These are phyloP conservation scores for Helicolenus hilgendorfi DNA, from an alignment of 2,797 vertebrate species.

Conservation along the genomic window DNA sequence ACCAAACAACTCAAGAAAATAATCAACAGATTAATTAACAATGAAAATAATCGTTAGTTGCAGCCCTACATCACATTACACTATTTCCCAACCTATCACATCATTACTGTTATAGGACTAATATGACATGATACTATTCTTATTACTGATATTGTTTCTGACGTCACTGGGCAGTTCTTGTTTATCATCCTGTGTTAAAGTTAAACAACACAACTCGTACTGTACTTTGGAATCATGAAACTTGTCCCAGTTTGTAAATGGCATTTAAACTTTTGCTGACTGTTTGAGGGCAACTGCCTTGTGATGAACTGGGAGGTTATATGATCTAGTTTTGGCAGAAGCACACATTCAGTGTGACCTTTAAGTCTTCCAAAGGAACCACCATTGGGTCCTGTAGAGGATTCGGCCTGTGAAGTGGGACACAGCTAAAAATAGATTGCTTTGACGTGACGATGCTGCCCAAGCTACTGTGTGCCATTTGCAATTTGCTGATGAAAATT, in stretches of 20 bases:
- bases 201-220: not conserved
- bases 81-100: not conserved
- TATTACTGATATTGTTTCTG: not conserved
- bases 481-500: not conserved
- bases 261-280: not conserved
- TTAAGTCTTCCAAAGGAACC: constrained; percentile 27
- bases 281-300: not conserved
- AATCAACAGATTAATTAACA: not conserved
- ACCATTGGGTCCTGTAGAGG: constrained; percentile 21
- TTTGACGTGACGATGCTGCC: constrained; percentile 1
- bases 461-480: not conserved
- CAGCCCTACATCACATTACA: no score
- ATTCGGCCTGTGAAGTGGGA: constrained; percentile 16
- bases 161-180: accelerated
- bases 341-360: constrained; percentile 32
- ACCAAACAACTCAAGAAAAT: not conserved
- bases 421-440: constrained; percentile 9
- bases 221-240: not conserved
- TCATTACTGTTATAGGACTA: not conserved
- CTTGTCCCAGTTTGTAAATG: not conserved
- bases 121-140: not conserved
- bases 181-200: not conserved
- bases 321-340: constrained; percentile 25
- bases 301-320: constrained; percentile 12
- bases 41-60: not conserved